phyloP scores from a whole-genome alignment of 2,797 vertebrate species.

The Cygnus olor region DNA sequence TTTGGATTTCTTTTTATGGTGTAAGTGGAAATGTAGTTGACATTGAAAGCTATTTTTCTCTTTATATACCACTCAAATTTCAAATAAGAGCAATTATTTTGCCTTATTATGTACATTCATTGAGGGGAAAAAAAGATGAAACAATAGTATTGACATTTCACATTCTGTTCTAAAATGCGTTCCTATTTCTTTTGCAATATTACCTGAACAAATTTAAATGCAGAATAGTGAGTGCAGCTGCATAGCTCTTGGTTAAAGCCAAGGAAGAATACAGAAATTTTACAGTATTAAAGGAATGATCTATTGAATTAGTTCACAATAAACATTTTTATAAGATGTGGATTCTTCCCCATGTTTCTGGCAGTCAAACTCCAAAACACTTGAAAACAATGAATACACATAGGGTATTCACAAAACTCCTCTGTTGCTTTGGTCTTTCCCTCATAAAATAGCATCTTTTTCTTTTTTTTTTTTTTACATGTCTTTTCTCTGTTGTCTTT shows the following conservation, averaged over 20 bases:
- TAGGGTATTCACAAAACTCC: neutral
- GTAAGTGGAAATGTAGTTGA: neutral
- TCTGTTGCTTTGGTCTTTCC: neutral
- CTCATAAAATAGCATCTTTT: neutral
- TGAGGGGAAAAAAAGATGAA: neutral
- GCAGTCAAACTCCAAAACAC: neutral
- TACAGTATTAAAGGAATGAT: neutral
- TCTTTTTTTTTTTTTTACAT: neutral
- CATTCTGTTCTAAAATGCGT: neutral
- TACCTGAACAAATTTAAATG: neutral
- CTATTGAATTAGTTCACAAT: neutral
- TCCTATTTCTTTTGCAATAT: neutral
- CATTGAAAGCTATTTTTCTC: neutral
- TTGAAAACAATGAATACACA: neutral
- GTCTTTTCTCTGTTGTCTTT: neutral
- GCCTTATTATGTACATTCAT: neutral
- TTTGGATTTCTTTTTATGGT: neutral
- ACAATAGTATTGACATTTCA: neutral
- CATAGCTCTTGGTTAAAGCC: neutral
- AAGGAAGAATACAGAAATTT: neutral
- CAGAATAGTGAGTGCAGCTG: neutral
- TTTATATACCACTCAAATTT: neutral
- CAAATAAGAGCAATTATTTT: neutral
- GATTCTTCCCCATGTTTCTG: neutral
- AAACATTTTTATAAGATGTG: neutral